phyloP scores from a whole-genome alignment of 2,797 vertebrate genomes.

The Capromys pilorides region DNA sequence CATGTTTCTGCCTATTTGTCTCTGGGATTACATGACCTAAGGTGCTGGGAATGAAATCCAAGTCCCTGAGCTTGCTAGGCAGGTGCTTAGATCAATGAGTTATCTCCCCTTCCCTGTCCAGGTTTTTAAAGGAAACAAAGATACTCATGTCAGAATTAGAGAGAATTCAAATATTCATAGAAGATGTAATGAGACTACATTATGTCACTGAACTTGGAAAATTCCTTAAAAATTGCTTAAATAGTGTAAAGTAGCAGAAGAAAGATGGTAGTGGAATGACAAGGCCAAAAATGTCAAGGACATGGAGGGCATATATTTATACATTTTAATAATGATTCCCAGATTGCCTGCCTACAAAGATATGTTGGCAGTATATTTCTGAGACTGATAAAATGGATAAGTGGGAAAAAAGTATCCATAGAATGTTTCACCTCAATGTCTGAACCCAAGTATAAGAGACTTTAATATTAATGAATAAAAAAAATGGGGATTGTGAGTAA shows the following conservation, averaged over 20 bases:
- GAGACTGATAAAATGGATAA: neutral
- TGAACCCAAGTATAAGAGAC: neutral
- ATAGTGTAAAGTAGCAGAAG: neutral
- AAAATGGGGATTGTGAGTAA: neutral
- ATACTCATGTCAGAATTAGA: constrained; percentile 3
- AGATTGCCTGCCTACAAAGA: neutral
- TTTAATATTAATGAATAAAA: neutral
- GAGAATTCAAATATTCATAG: neutral
- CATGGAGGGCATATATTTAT: neutral
- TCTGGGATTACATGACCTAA: too few relatives aligned
- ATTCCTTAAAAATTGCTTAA: neutral
- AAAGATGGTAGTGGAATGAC: neutral
- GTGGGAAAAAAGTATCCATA: neutral
- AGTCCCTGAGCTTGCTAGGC: too few relatives aligned
- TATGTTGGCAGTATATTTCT: neutral
- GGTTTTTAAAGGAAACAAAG: neutral
- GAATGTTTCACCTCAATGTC: constrained; percentile 18
- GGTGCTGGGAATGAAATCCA: too few relatives aligned
- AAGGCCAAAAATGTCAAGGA: neutral
- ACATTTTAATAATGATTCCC: constrained; percentile 16
- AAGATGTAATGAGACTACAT: neutral
- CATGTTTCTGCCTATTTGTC: too few relatives aligned
- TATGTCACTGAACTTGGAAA: neutral
- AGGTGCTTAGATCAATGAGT: too few relatives aligned
- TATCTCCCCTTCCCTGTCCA: too few relatives aligned